phyloP scores from a whole-genome alignment of 2,888 invertebrate species.

The Mesorhabditis belari region DNA sequence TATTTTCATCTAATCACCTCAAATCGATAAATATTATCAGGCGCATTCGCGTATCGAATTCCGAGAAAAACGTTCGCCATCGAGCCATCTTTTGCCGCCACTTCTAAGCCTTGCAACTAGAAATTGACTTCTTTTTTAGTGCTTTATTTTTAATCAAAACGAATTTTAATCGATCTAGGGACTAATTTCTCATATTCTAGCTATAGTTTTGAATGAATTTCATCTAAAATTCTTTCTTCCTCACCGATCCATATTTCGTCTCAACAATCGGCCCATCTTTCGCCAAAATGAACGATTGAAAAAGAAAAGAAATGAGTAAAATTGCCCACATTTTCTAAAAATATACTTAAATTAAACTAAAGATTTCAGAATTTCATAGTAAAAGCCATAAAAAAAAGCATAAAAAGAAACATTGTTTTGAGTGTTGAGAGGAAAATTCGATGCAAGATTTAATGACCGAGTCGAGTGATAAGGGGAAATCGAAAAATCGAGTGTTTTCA shows the following conservation, averaged over 20 bases:
- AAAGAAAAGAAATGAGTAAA: neutral
- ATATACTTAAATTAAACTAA: too few relatives aligned
- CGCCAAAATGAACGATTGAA: too few relatives aligned
- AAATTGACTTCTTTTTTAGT: too few relatives aligned
- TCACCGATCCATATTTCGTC: neutral
- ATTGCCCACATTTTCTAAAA: neutral
- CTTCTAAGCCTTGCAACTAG: neutral
- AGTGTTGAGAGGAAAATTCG: too few relatives aligned
- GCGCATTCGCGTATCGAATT: conserved; percentile 32
- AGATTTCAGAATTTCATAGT: too few relatives aligned
- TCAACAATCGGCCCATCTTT: neutral
- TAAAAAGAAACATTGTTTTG: too few relatives aligned
- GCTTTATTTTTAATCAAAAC: too few relatives aligned
- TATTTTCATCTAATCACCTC: conserved; percentile 11
- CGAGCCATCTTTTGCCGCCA: neutral
- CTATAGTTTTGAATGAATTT: neutral
- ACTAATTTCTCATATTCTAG: neutral
- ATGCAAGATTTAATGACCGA: too few relatives aligned
- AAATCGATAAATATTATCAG: conserved; percentile 29
- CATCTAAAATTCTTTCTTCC: neutral
- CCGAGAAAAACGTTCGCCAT: conserved; percentile 28
- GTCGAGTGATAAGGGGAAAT: too few relatives aligned
- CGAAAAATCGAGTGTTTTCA: too few relatives aligned
- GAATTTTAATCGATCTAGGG: neutral
- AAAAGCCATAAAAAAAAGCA: too few relatives aligned